Evolutionary conservation across 2,113 vertebrate genomes (phyloP).

Genomic region (Cavia porcellus): DNA sequence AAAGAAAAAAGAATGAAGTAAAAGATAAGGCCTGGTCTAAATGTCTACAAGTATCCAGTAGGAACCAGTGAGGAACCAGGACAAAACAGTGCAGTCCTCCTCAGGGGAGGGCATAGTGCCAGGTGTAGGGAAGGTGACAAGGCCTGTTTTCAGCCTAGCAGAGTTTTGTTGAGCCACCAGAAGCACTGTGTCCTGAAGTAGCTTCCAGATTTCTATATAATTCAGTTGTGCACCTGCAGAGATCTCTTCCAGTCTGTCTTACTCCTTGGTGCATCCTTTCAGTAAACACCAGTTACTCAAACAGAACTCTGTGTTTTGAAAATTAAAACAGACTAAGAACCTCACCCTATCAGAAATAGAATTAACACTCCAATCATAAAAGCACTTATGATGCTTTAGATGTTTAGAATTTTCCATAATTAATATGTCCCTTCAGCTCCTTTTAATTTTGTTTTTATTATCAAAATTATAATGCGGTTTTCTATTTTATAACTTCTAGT

Average conservation of each 20-base stretch:
- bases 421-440: conserved; percentile 59
- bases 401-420: conserved; percentile 58
- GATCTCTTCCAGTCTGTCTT: not conserved
- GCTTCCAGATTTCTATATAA: conserved; percentile 38
- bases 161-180: not conserved
- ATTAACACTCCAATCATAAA: not conserved
- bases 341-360: not conserved
- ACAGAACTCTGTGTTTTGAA: conserved; percentile 43
- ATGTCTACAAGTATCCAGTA: not conserved
- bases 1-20: not conserved
- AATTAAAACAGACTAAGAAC: conserved; percentile 47
- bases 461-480: conserved; percentile 72
- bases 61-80: not conserved
- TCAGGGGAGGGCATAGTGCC: not conserved
- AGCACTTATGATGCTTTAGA: not conserved
- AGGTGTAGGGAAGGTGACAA: not conserved
- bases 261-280: conserved; percentile 11
- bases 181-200: conserved; percentile 39
- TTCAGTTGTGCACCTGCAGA: not conserved
- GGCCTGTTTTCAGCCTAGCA: not conserved
- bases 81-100: not conserved
- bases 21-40: not conserved
- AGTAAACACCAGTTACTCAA: conserved; percentile 8
- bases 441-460: conserved; percentile 79
- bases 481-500: conserved; percentile 74